These are phyloP conservation scores for Pempheris klunzingeri DNA, from an alignment of 2,797 vertebrate genomes.

Conservation along the genomic window DNA sequence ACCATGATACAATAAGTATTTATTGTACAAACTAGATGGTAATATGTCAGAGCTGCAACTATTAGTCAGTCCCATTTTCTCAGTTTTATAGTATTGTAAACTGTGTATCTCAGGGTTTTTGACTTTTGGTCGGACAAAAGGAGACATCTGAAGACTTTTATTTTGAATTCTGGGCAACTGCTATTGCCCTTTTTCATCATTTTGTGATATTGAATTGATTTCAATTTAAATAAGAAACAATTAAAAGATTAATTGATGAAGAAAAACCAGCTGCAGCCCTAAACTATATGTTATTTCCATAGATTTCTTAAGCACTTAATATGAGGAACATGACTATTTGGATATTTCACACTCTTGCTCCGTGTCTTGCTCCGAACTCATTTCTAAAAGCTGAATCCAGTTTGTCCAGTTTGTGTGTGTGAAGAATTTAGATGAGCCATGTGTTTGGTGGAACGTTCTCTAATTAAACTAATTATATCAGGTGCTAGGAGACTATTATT, in stretches of 20 bases:
- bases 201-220: background rate
- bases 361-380: too few species aligned
- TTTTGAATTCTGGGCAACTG: background rate
- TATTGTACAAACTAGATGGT: background rate
- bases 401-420: background rate
- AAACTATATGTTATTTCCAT: background rate
- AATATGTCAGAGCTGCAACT: background rate
- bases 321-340: background rate
- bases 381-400: slow-evolving; percentile 3
- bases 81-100: background rate
- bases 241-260: background rate
- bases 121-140: background rate
- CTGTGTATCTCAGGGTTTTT: background rate
- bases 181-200: background rate
- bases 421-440: background rate
- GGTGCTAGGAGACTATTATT: slow-evolving; percentile 2
- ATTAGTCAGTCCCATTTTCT: background rate
- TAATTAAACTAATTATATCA: slow-evolving; percentile 13
- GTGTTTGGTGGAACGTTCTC: background rate
- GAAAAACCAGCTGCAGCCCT: background rate
- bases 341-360: background rate
- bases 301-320: background rate
- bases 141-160: background rate
- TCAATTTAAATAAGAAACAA: background rate
- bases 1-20: background rate